phyloP scores from a whole-genome alignment of 2,113 vertebrate genomes.

The Dasypus novemcinctus region DNA sequence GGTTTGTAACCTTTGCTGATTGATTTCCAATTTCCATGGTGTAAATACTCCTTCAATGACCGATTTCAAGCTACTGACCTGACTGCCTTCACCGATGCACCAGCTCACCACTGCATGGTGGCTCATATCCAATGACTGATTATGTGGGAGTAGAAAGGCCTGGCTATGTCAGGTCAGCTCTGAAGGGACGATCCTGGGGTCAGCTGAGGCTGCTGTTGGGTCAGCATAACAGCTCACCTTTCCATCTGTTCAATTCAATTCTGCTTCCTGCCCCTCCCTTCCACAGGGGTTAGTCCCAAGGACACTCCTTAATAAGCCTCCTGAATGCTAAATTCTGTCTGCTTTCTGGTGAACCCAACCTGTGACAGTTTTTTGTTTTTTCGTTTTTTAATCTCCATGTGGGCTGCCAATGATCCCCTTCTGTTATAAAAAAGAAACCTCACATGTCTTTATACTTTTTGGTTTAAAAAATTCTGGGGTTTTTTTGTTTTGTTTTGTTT shows the following conservation, averaged over 20 bases:
- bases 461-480: too few relatives aligned
- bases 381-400: neutral
- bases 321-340: neutral
- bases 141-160: neutral
- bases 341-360: neutral
- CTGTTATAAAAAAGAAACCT: slow-evolving; percentile 5
- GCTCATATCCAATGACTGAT: neutral
- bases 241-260: neutral
- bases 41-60: neutral
- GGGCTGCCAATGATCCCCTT: neutral
- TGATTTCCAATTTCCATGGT: neutral
- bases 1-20: neutral
- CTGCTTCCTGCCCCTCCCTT: neutral
- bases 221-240: neutral
- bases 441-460: neutral
- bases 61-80: neutral
- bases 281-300: neutral
- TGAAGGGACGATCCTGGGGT: neutral
- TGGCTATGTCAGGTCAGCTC: neutral
- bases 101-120: neutral
- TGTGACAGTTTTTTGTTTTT: neutral
- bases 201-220: neutral
- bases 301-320: neutral
- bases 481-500: too few relatives aligned
- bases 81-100: neutral